A percentile compares a stretch with the other conserved stretches of the same genome.
Conservation (phyloP, 2,113 vertebrate genomes). For the Centropus bengalensis region DNA sequence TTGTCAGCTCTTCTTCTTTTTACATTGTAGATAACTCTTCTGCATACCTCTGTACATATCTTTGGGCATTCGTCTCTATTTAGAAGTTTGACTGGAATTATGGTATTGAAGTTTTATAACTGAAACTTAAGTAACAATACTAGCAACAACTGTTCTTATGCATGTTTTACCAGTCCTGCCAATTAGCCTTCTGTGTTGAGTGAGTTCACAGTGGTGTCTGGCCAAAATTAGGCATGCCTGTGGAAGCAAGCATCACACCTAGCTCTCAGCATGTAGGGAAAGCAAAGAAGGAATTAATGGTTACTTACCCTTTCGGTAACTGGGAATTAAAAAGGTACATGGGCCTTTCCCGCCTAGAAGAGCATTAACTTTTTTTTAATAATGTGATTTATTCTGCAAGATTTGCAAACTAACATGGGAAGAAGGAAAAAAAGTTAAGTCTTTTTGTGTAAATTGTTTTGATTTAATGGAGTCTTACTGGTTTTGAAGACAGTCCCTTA, state of each 20-base stretch:
- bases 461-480: background rate
- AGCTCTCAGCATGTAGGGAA: background rate
- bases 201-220: background rate
- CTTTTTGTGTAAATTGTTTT: conserved; percentile 7
- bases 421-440: background rate
- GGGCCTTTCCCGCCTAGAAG: background rate
- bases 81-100: background rate
- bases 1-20: background rate
- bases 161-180: background rate
- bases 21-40: background rate
- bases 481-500: background rate
- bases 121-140: background rate
- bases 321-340: background rate
- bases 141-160: background rate
- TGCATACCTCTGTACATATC: background rate
- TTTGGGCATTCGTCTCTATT: background rate
- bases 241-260: background rate
- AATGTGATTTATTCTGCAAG: background rate
- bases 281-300: background rate
- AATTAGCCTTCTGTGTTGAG: background rate
- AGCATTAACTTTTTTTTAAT: background rate
- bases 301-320: background rate
- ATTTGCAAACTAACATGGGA: background rate
- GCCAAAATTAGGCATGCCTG: background rate
- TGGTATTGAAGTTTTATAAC: background rate